These are phyloP conservation scores for Nowickia ferox DNA, from an alignment of 2,888 invertebrate species.

Conservation along the genomic window DNA sequence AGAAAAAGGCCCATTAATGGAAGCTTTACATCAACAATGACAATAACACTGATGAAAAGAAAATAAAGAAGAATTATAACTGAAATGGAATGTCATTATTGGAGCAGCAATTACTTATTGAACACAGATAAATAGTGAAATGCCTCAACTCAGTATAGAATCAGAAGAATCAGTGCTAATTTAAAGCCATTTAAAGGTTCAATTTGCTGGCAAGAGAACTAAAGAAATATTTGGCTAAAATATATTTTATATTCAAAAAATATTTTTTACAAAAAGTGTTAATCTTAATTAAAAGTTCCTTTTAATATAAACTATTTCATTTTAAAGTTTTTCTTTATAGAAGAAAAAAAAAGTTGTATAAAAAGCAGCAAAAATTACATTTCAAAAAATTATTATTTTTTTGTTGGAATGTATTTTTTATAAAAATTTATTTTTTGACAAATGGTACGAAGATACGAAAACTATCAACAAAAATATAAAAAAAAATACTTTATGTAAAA, in stretches of 20 bases:
- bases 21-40: conserved; percentile 15
- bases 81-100: conserved; percentile 34
- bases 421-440: too few species aligned
- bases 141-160: not conserved
- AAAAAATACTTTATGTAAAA: too few species aligned
- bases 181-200: not conserved
- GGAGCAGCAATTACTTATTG: conserved; percentile 17
- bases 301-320: too few species aligned
- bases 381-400: too few species aligned
- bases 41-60: conserved; percentile 5
- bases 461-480: too few species aligned
- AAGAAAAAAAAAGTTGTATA: too few species aligned
- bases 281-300: too few species aligned
- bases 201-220: not conserved
- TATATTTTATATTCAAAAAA: not conserved
- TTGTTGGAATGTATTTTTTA: too few species aligned
- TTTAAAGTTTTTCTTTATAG: too few species aligned
- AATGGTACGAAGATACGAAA: too few species aligned
- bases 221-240: not conserved
- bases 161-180: conserved; percentile 6
- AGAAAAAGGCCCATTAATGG: conserved; percentile 58
- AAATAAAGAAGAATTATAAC: conserved; percentile 22
- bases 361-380: too few species aligned
- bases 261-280: too few species aligned
- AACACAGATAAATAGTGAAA: conserved; percentile 1